phyloP scores from a whole-genome alignment of 2,113 vertebrate species.

The Sciurus niger region DNA sequence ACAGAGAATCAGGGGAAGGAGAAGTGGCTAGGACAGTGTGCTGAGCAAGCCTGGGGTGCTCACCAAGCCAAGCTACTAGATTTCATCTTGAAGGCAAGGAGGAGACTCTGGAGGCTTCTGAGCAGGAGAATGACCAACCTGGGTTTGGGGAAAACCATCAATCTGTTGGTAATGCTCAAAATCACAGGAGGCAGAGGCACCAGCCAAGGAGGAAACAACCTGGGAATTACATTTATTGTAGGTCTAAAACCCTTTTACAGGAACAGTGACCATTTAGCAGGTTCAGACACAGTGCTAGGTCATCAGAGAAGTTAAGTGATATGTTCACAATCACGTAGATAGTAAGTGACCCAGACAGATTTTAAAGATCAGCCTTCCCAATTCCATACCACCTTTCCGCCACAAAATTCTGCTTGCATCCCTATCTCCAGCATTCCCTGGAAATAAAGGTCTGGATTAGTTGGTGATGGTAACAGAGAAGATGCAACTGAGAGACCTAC shows the following conservation, averaged over 20 bases:
- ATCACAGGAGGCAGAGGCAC: background rate
- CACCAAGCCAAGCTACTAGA: background rate
- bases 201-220: background rate
- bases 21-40: background rate
- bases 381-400: background rate
- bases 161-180: background rate
- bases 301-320: background rate
- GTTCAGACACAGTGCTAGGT: background rate
- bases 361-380: background rate
- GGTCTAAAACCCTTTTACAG: slow-evolving; percentile 25
- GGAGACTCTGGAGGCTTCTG: background rate
- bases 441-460: background rate
- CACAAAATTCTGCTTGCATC: background rate
- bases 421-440: background rate
- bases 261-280: background rate
- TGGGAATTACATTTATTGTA: background rate
- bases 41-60: background rate
- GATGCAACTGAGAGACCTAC: background rate
- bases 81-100: background rate
- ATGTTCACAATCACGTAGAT: background rate
- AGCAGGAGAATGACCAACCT: background rate
- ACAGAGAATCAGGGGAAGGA: background rate
- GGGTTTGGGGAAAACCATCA: background rate
- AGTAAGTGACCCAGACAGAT: background rate
- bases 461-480: background rate